A percentile compares a stretch with the other conserved stretches of the same genome.
phyloP scores from a whole-genome alignment of 2,797 vertebrate genomes.

The Muraenolepis orangiensis region DNA sequence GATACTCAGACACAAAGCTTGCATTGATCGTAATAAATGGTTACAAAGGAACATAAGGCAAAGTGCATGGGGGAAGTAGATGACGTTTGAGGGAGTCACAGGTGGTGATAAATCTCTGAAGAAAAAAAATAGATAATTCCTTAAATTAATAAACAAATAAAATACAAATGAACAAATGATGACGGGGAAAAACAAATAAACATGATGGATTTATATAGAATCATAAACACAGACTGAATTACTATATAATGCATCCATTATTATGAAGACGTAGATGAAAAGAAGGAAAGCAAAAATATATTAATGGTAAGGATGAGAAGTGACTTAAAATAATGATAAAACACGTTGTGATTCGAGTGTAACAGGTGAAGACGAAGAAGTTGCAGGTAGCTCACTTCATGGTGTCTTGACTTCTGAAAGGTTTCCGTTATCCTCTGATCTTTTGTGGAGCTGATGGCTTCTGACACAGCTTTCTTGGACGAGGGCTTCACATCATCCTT shows the following conservation, averaged over 20 bases:
- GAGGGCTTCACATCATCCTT: conserved; percentile 76
- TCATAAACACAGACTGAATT: neutral
- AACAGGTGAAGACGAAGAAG: conserved; percentile 68
- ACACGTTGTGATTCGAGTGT: conserved; percentile 48
- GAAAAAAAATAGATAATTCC: neutral
- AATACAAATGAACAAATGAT: neutral
- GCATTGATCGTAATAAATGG: conserved; percentile 32
- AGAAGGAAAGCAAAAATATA: neutral
- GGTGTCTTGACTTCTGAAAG: conserved; percentile 79
- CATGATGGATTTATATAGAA: neutral
- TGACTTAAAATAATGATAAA: conserved; percentile 2
- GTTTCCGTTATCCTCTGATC: conserved; percentile 77
- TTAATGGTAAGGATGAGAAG: neutral
- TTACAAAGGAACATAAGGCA: conserved; percentile 22
- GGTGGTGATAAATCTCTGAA: neutral
- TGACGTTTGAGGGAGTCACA: conserved; percentile 6
- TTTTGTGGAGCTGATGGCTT: conserved; percentile 67
- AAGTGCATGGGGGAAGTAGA: conserved; percentile 21
- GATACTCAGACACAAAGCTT: conserved; percentile 54
- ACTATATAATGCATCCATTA: conserved; percentile 8
- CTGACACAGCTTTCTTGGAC: conserved; percentile 71
- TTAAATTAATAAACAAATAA: neutral
- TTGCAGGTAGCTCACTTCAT: conserved; percentile 88
- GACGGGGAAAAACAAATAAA: neutral
- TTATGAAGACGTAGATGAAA: neutral